Base-by-base conservation (phyloP, 2,888 invertebrate genomes). In the Pyralis farinalis region DNA sequence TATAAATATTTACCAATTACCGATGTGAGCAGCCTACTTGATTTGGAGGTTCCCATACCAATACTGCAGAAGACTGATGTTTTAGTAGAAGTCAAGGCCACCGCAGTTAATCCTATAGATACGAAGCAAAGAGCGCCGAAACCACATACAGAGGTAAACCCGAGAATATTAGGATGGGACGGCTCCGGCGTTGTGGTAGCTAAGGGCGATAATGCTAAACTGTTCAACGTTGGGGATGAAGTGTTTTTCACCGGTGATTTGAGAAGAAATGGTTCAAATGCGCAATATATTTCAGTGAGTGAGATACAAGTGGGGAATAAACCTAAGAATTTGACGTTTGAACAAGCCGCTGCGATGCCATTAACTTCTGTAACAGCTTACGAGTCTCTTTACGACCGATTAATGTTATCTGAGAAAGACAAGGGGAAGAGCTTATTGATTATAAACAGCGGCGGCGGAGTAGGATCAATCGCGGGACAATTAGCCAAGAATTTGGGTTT, bases 291-390 rank as follows among this genome's bases (percentile, higher is more conserved):
- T 9, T 77, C 80, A 2, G 47, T 82, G 12, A 65, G 84, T 40
- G 75, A 87, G 57, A 53, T 77, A 21, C 40, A 72, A 25, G 74
- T 83, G 0, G 83, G 72, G 7, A 50, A 40, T 1, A 87, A 86
- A 51, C 87, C 87, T 1, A 79, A 74, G 37, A 72, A 61, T 11
- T 58, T 84, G 11, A 63, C 77, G 1, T 87, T 81, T 46, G 84
- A 83, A 53, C 63, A 87, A 64, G 83, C 86, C 7, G 87, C 85
- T 16, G 84, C 87, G 0, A 78, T 87, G 75, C 87, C 86, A 7
- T 52, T 85, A 8, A 78, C 78, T 1, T 43, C 79, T 7, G 66
- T 79, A 1, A 84, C 86, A 3, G 84, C 86, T 8, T 79, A 69
- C 44, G 86, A 85, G 49, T 61, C 77, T 11, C 47, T 87, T 10